phyloP scores from a whole-genome alignment of 2,113 vertebrate genomes.

The Tangachromis dhanisi region DNA sequence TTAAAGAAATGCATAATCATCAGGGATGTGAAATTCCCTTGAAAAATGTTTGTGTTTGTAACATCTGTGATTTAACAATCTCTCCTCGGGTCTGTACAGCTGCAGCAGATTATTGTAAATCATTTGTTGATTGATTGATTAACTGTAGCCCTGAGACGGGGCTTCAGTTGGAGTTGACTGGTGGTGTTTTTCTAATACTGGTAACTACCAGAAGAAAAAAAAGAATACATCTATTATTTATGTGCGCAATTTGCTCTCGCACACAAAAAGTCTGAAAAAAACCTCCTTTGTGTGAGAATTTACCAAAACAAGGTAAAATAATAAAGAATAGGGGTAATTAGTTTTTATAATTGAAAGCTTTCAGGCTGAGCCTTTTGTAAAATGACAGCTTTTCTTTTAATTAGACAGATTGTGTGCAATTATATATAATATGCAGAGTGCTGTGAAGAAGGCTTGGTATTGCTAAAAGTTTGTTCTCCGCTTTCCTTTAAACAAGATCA shows the following conservation, averaged over 20 bases:
- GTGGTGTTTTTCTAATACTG: neutral
- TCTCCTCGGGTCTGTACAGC: accelerated
- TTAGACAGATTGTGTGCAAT: neutral
- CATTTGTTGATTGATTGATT: neutral
- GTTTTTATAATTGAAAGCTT: neutral
- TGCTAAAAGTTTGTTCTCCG: neutral
- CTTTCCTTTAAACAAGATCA: neutral
- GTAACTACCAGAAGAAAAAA: accelerated
- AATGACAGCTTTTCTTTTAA: neutral
- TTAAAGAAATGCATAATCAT: neutral
- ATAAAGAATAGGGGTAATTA: neutral
- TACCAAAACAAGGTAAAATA: neutral
- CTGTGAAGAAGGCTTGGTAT: neutral
- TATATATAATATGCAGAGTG: neutral
- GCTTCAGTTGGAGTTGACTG: neutral
- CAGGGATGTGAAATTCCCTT: neutral
- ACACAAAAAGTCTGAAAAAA: neutral
- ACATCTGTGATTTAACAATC: neutral
- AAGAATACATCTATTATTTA: neutral
- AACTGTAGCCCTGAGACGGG: neutral
- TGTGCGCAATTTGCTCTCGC: neutral
- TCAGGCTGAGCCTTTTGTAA: neutral
- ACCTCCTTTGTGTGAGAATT: neutral
- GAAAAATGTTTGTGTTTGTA: neutral
- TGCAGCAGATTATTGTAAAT: neutral